Percentiles rank a stretch among this genome's conserved stretches.
Conservation (phyloP, 2,888 invertebrate genomes). For the Mythimna loreyi region DNA sequence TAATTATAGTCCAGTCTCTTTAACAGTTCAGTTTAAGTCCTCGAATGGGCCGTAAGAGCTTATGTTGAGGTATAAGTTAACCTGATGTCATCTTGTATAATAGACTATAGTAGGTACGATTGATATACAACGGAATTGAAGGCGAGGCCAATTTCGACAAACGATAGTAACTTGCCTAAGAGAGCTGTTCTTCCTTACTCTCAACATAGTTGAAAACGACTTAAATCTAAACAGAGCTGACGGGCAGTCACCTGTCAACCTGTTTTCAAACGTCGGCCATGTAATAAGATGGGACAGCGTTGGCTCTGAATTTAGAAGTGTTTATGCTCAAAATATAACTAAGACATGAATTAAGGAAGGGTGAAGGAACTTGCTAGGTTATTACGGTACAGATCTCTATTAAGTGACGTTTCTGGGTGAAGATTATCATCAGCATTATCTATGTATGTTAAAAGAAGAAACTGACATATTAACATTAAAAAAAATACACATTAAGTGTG, state of each 20-base stretch:
- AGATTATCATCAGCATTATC: not conserved
- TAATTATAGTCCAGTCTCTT: too few relatives aligned
- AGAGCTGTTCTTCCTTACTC: conserved; percentile 22
- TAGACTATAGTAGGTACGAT: too few relatives aligned
- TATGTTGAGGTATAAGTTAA: too few relatives aligned
- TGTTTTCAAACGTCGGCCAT: conserved; percentile 56
- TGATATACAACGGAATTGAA: too few relatives aligned
- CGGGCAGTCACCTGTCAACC: conserved; percentile 64
- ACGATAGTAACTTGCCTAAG: too few relatives aligned
- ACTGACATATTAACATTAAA: too few relatives aligned
- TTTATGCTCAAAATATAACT: conserved; percentile 59
- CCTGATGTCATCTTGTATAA: too few relatives aligned
- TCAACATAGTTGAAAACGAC: conserved; percentile 27
- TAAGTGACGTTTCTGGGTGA: not conserved
- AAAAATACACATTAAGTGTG: too few relatives aligned
- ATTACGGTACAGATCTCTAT: conserved; percentile 30
- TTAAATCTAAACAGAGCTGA: conserved; percentile 27
- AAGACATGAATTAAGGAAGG: conserved; percentile 33
- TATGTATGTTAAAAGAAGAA: too few relatives aligned
- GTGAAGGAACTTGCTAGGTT: conserved; percentile 47
- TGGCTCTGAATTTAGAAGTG: conserved; percentile 54
- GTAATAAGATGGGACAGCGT: conserved; percentile 64
- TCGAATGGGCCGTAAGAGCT: too few relatives aligned
- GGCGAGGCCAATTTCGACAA: too few relatives aligned
- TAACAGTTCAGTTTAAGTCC: too few relatives aligned